These are phyloP conservation scores for Epizoanthus fatuus DNA, from an alignment of 92 coral and sea anemone species.

Conservation along the genomic window DNA sequence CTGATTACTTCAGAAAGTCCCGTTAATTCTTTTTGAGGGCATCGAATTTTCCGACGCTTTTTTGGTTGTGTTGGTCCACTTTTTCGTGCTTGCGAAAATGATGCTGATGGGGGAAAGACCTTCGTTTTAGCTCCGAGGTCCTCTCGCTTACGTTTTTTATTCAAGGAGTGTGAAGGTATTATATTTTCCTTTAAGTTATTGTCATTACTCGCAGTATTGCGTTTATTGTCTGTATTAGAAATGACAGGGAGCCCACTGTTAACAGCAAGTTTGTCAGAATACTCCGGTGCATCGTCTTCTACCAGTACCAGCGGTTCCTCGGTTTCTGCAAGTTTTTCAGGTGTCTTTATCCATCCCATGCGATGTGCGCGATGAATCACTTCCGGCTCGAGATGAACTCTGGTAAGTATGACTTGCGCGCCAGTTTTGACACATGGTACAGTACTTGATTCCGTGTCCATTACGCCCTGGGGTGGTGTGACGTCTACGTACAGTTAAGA, in stretches of 20 bases:
- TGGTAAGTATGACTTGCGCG: neutral
- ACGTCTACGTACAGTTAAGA: neutral
- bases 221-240: neutral
- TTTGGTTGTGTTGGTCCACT: neutral
- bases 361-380: conserved; percentile 6
- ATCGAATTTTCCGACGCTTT: neutral
- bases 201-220: neutral
- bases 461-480: neutral
- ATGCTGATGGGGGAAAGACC: neutral
- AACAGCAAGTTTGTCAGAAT: neutral
- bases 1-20: neutral
- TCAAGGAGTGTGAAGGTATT: neutral
- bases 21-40: neutral
- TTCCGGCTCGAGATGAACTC: neutral
- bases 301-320: neutral
- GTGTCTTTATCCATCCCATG: conserved; percentile 21
- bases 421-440: conserved; percentile 12
- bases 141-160: neutral
- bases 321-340: neutral
- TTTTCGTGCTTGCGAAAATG: no score
- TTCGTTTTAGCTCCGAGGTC: neutral
- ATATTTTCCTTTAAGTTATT: neutral
- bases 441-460: neutral
- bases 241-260: neutral
- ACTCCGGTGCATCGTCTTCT: neutral